phyloP scores from a whole-genome alignment of 2,113 vertebrate genomes.

The Ochotona curzoniae region DNA sequence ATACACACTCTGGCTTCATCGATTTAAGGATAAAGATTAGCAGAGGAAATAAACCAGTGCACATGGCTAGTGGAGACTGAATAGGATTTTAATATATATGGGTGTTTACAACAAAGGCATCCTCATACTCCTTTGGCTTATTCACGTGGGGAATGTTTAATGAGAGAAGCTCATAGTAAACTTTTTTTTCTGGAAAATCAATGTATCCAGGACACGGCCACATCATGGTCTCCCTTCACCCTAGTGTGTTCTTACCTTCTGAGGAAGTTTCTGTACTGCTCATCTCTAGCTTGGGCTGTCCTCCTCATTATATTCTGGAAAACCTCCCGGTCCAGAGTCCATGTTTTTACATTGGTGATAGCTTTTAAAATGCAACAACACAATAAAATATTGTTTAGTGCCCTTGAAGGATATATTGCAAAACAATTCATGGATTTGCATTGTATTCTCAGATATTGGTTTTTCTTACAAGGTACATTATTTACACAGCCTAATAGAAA shows the following conservation, averaged over 20 bases:
- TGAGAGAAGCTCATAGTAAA: background rate
- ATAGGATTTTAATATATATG: background rate
- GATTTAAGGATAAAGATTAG: background rate
- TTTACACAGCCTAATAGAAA: slow-evolving; percentile 14
- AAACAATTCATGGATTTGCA: background rate
- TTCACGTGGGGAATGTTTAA: background rate
- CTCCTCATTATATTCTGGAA: slow-evolving; percentile 97
- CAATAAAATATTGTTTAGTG: slow-evolving; percentile 35
- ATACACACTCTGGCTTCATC: background rate
- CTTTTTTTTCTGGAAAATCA: background rate
- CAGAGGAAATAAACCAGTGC: background rate
- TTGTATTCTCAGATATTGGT: background rate
- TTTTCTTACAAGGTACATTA: slow-evolving; percentile 20
- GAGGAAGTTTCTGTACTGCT: slow-evolving; percentile 94
- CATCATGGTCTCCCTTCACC: background rate
- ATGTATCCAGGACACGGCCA: too few species aligned
- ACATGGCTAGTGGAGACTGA: background rate
- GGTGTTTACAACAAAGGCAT: background rate
- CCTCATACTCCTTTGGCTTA: background rate
- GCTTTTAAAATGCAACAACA: slow-evolving; percentile 85
- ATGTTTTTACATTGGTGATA: slow-evolving; percentile 91
- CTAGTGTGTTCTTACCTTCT: slow-evolving; percentile 87
- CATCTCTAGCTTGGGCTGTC: slow-evolving; percentile 93
- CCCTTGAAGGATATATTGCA: slow-evolving; percentile 16
- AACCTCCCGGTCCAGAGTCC: slow-evolving; percentile 94